phyloP scores from a whole-genome alignment of 2,113 vertebrate genomes.

The Corythornis cristatus region DNA sequence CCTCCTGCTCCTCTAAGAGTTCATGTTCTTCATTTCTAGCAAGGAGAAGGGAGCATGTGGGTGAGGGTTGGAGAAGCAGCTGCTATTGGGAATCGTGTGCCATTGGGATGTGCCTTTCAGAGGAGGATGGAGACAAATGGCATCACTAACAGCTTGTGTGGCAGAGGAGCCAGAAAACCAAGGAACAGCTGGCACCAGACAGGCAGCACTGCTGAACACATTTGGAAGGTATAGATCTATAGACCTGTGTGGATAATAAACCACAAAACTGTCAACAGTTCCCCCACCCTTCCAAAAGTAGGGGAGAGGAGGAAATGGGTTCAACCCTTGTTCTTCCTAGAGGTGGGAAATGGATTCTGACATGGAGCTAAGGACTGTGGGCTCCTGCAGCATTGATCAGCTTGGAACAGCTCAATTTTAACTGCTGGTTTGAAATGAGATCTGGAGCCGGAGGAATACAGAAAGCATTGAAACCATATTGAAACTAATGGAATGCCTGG shows the following conservation, averaged over 20 bases:
- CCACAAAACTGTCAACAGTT: neutral
- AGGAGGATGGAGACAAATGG: neutral
- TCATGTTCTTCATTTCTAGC: accelerated
- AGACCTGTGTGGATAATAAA: neutral
- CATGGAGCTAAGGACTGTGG: accelerated
- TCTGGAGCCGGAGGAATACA: neutral
- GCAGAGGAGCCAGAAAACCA: neutral
- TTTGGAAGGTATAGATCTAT: neutral
- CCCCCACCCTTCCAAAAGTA: neutral
- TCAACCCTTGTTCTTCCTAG: neutral
- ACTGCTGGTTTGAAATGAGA: neutral
- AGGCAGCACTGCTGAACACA: accelerated
- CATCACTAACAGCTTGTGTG: neutral
- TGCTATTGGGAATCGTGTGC: accelerated
- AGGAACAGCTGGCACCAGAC: neutral
- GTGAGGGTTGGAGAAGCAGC: neutral
- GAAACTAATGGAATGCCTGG: neutral
- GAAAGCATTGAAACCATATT: neutral
- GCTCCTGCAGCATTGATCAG: neutral
- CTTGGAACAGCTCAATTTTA: neutral
- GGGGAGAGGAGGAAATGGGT: neutral
- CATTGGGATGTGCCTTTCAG: neutral
- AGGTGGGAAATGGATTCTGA: neutral
- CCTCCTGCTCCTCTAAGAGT: neutral
- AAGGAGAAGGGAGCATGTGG: accelerated